Percentiles rank a stretch among this genome's conserved stretches.
These are phyloP conservation scores for Yponomeuta plumbellus DNA, from an alignment of 2,888 invertebrate genomes.

Conservation along the genomic window DNA sequence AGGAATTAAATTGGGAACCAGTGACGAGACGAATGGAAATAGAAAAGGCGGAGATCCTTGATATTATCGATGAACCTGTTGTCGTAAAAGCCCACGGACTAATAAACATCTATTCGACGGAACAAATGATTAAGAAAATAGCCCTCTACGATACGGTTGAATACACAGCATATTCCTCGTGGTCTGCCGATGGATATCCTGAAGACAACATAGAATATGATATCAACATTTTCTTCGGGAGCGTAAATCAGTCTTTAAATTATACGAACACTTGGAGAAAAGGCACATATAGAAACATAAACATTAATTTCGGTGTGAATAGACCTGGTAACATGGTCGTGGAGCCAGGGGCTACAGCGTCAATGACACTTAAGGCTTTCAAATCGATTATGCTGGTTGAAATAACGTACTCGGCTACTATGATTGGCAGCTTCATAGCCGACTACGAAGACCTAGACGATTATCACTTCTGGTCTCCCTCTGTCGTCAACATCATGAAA, in stretches of 20 bases:
- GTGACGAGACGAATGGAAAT: constrained; percentile 38
- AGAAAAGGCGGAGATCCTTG: constrained; percentile 35
- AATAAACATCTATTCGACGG: constrained; percentile 46
- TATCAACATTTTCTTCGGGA: constrained; percentile 34
- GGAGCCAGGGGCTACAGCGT: constrained; percentile 37
- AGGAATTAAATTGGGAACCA: constrained; percentile 47
- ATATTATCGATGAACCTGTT: constrained; percentile 38
- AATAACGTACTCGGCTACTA: constrained; percentile 37
- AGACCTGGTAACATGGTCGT: constrained; percentile 33
- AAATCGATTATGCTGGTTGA: constrained; percentile 42
- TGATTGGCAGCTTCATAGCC: constrained; percentile 43
- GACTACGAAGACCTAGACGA: constrained; percentile 46
- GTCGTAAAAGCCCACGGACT: constrained; percentile 36
- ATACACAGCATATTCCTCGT: constrained; percentile 37
- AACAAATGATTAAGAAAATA: constrained; percentile 29
- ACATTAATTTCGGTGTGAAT: constrained; percentile 33
- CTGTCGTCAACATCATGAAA: constrained; percentile 45
- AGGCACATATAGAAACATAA: constrained; percentile 27
- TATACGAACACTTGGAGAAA: constrained; percentile 46
- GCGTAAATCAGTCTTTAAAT: constrained; percentile 27
- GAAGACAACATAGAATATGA: constrained; percentile 37
- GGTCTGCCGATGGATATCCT: constrained; percentile 41
- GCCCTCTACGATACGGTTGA: constrained; percentile 35
- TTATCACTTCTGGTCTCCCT: constrained; percentile 55
- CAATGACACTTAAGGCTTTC: constrained; percentile 36